phyloP scores from a whole-genome alignment of 2,113 vertebrate genomes.

The Sminthopsis crassicaudata region DNA sequence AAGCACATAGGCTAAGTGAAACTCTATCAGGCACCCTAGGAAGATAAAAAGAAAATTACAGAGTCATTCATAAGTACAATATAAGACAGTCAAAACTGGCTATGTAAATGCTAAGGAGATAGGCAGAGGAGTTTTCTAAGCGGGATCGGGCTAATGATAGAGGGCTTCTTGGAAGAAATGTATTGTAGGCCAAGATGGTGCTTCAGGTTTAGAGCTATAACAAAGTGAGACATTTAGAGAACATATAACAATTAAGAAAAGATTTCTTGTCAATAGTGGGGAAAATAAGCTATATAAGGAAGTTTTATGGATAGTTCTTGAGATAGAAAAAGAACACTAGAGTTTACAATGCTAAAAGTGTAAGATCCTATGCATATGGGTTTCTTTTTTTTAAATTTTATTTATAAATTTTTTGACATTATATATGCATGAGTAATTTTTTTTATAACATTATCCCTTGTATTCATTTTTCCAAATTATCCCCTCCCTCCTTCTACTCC shows the following conservation, averaged over 20 bases:
- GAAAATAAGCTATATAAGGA: neutral
- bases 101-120: neutral
- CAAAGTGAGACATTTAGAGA: neutral
- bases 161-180: neutral
- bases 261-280: neutral
- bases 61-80: neutral
- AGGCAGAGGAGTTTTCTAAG: neutral
- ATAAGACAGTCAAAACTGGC: neutral
- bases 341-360: too few relatives aligned
- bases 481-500: too few relatives aligned
- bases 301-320: neutral
- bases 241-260: neutral
- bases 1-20: neutral
- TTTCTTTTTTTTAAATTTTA: too few relatives aligned
- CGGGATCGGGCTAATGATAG: neutral
- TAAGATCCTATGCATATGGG: neutral
- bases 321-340: neutral
- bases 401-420: too few relatives aligned
- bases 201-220: neutral
- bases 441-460: too few relatives aligned
- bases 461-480: too few relatives aligned
- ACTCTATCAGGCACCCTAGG: neutral
- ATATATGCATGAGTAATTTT: too few relatives aligned
- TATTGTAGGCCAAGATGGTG: neutral
- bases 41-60: neutral